Conservation (phyloP, 2,888 invertebrate species). For the Punctoribates punctum region DNA sequence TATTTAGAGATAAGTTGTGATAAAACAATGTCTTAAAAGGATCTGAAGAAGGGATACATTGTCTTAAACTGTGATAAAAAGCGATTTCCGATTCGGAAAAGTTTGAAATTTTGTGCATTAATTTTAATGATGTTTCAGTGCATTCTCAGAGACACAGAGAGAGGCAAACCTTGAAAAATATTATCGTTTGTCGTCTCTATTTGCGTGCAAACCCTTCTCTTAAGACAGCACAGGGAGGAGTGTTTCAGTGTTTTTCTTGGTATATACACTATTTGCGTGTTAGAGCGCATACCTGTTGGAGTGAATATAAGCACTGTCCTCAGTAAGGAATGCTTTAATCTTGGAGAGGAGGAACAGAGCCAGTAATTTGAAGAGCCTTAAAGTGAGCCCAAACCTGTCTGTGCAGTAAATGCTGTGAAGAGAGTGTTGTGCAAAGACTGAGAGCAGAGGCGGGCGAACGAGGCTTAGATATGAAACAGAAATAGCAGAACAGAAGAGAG, state of each 20-base stretch:
- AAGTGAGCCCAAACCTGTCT: not conserved
- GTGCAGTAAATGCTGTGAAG: not conserved
- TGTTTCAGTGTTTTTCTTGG: slow-evolving; percentile 19
- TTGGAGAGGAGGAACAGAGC: slow-evolving; percentile 6
- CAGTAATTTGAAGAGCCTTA: slow-evolving; percentile 37
- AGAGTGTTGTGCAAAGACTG: not conserved
- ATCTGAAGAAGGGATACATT: not conserved
- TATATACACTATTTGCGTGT: slow-evolving; percentile 34
- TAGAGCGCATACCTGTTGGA: slow-evolving; percentile 30
- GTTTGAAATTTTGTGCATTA: not conserved
- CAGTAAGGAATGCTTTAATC: slow-evolving; percentile 22
- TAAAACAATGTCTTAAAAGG: not conserved
- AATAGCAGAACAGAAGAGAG: slow-evolving; percentile 22
- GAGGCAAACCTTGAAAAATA: slow-evolving; percentile 34
- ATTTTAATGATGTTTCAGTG: not conserved
- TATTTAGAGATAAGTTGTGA: not conserved
- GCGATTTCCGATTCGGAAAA: slow-evolving; percentile 30
- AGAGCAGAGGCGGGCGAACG: slow-evolving; percentile 6
- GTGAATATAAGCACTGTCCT: not conserved
- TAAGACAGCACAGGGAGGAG: slow-evolving; percentile 21
- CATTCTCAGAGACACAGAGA: not conserved
- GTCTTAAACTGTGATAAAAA: not conserved
- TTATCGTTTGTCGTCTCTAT: slow-evolving; percentile 33
- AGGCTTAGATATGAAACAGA: slow-evolving; percentile 27
- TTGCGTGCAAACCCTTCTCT: slow-evolving; percentile 36